Conservation (phyloP, 2,888 invertebrate genomes). For the Anticlea derivata region DNA sequence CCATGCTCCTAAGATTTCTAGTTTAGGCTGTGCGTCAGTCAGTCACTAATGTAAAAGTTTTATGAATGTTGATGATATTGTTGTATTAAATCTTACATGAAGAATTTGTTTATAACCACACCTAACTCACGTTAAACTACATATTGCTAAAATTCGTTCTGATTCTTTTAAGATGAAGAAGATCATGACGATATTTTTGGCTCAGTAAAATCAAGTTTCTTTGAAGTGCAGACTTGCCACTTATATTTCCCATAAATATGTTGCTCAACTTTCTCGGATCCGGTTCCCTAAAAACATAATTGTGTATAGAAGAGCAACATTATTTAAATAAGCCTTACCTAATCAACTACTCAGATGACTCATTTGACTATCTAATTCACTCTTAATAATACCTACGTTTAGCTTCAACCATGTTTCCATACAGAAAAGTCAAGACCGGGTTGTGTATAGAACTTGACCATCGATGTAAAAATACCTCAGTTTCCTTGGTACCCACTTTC, state of each 20-base stretch:
- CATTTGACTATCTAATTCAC: constrained; percentile 8
- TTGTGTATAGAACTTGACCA: constrained; percentile 33
- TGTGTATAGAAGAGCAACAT: constrained; percentile 4
- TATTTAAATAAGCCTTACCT: constrained; percentile 32
- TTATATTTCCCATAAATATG: not conserved
- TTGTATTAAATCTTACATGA: too few relatives aligned
- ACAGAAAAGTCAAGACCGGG: constrained; percentile 27
- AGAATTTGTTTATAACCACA: too few relatives aligned
- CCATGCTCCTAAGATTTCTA: too few relatives aligned
- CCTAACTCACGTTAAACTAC: too few relatives aligned
- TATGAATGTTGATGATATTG: too few relatives aligned
- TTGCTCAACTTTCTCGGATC: constrained; percentile 27
- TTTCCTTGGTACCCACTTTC: constrained; percentile 58
- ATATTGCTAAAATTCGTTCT: too few relatives aligned
- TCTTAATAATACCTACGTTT: constrained; percentile 8
- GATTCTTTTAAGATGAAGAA: too few relatives aligned
- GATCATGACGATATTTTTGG: too few relatives aligned
- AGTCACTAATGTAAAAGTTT: too few relatives aligned
- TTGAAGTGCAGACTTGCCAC: too few relatives aligned
- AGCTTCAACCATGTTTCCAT: constrained; percentile 13
- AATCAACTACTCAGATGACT: constrained; percentile 25
- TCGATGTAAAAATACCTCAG: constrained; percentile 39
- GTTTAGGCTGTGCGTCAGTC: too few relatives aligned
- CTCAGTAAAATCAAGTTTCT: too few relatives aligned
- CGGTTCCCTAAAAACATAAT: constrained; percentile 31